Conservation (phyloP, 2,888 invertebrate species). For the Aporophyla lueneburgensis region DNA sequence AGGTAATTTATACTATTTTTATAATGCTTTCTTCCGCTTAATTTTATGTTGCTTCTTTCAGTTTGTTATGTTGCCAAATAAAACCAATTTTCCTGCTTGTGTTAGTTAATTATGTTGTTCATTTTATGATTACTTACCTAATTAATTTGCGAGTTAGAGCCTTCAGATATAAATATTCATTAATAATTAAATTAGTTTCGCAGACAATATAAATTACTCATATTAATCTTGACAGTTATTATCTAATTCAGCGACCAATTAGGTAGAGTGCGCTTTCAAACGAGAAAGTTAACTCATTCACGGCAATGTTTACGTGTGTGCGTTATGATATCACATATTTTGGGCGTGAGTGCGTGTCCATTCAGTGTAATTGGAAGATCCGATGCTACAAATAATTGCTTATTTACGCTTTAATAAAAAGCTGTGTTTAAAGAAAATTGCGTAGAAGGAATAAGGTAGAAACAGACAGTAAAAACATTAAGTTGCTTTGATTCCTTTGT, state of each 20-base stretch:
- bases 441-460: conserved; percentile 13
- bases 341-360: conserved; percentile 60
- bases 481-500: conserved; percentile 10
- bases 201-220: conserved; percentile 52
- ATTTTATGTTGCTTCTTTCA: conserved; percentile 25
- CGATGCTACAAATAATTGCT: conserved; percentile 62
- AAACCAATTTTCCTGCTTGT: background rate
- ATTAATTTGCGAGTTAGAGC: conserved; percentile 33
- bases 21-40: conserved; percentile 17
- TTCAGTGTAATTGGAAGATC: conserved; percentile 65
- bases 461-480: conserved; percentile 10
- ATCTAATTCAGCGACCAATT: conserved; percentile 61
- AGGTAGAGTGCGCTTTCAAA: conserved; percentile 59
- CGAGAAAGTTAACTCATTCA: conserved; percentile 63
- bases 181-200: conserved; percentile 57
- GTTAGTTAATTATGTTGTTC: conserved; percentile 32
- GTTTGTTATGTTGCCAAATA: background rate
- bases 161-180: conserved; percentile 54
- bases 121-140: conserved; percentile 36
- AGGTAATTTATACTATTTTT: conserved; percentile 63
- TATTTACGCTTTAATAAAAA: conserved; percentile 54
- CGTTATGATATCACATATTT: conserved; percentile 53
- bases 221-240: conserved; percentile 60
- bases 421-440: conserved; percentile 24
- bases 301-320: conserved; percentile 55